These are phyloP conservation scores for Spinus olivaceus DNA, from an alignment of 2,797 vertebrate species.

Conservation along the genomic window DNA sequence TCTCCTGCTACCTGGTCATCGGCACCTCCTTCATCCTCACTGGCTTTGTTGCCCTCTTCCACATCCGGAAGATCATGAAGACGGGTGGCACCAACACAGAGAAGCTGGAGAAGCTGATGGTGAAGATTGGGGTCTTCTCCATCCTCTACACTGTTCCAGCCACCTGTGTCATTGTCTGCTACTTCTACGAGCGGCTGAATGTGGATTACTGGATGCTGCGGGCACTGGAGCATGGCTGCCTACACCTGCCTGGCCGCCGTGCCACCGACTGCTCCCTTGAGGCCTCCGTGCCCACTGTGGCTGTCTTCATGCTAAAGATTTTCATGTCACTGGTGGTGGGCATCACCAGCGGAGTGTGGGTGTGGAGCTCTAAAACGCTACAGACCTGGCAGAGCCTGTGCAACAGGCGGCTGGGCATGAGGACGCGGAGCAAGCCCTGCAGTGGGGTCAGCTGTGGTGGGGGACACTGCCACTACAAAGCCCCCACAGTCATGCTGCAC, in stretches of 20 bases:
- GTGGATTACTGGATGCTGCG: constrained; percentile 92
- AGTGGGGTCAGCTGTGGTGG: constrained; percentile 81
- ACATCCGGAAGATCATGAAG: constrained; percentile 97
- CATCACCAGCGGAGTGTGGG: constrained; percentile 98
- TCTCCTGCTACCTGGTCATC: constrained; percentile 93
- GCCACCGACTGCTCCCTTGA: constrained; percentile 87
- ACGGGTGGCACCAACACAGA: constrained; percentile 96
- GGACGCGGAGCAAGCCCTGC: constrained; percentile 89
- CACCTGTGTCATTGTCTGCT: constrained; percentile 96
- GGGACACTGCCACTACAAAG: constrained; percentile 92
- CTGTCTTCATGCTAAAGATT: constrained; percentile 97
- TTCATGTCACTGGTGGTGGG: constrained; percentile 99
- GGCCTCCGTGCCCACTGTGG: constrained; percentile 90
- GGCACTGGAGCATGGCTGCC: constrained; percentile 84
- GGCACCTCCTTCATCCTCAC: constrained; percentile 97
- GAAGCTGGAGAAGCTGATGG: constrained; percentile 98
- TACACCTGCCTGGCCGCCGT: constrained; percentile 72
- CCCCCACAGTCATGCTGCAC: constrained; percentile 89
- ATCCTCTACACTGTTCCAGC: constrained; percentile 97
- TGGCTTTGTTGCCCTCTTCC: constrained; percentile 96
- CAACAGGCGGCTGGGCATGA: constrained; percentile 87
- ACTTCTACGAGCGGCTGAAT: constrained; percentile 95
- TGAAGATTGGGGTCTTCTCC: constrained; percentile 96
- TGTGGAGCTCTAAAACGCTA: constrained; percentile 98
- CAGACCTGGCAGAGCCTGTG: constrained; percentile 98